phyloP scores from a whole-genome alignment of 2,888 invertebrate species.

The Aspidiotus rigidus region DNA sequence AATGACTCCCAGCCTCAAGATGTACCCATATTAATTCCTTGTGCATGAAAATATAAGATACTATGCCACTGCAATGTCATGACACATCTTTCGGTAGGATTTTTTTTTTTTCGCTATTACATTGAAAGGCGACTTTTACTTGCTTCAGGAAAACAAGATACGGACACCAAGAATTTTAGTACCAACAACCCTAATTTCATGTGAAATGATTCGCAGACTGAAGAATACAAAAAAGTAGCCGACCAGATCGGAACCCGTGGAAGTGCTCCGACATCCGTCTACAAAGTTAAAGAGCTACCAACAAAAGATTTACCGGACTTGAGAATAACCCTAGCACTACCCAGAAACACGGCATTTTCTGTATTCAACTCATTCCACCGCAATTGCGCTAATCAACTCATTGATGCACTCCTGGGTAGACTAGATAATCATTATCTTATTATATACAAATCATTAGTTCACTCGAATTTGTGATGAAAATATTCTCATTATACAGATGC shows the following conservation, averaged over 20 bases:
- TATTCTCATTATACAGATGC: conserved; percentile 48
- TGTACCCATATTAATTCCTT: too few species aligned
- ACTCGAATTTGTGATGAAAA: background rate
- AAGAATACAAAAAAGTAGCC: conserved; percentile 50
- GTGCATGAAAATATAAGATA: too few species aligned
- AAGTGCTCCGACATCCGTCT: background rate
- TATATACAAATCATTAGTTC: too few species aligned
- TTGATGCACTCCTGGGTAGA: conserved; percentile 57
- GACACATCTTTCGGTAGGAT: background rate
- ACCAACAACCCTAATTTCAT: background rate
- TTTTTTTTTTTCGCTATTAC: background rate
- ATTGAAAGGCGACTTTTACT: background rate
- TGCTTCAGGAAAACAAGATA: too few species aligned
- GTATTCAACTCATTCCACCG: conserved; percentile 64
- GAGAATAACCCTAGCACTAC: conserved; percentile 52
- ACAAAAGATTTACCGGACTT: conserved; percentile 50
- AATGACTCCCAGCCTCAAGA: too few species aligned
- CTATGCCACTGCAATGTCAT: too few species aligned
- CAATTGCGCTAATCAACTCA: conserved; percentile 58
- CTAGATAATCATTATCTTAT: background rate
- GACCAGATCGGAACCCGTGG: conserved; percentile 39
- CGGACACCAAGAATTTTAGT: conserved; percentile 24
- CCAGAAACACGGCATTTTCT: conserved; percentile 61
- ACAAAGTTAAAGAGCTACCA: conserved; percentile 11
- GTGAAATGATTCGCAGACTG: conserved; percentile 42